A percentile compares a stretch with the other conserved stretches of the same genome.
Conservation (phyloP, 1,140 invertebrate species). For the Bombus confusus region DNA sequence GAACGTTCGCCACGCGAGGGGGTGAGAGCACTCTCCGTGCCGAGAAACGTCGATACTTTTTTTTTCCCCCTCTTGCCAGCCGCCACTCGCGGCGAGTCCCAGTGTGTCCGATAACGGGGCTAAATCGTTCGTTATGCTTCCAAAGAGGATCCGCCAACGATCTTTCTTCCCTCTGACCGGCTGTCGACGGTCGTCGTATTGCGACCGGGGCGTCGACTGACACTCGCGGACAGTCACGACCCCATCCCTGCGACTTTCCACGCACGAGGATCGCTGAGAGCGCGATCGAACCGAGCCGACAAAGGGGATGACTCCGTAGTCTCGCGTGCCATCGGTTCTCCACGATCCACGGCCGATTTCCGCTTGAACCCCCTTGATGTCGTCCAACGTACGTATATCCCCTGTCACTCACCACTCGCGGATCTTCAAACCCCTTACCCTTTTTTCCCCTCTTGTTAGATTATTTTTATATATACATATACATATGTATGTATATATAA, state of each 20-base stretch:
- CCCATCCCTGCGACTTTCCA: conserved; percentile 62
- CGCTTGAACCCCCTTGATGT: no score
- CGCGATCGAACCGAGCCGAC: conserved; percentile 46
- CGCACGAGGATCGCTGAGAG: conserved; percentile 56
- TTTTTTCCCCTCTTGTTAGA: not conserved
- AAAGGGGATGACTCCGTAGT: conserved; percentile 42
- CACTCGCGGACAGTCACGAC: conserved; percentile 65
- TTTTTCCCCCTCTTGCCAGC: conserved; percentile 48
- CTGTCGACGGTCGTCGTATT: conserved; percentile 32
- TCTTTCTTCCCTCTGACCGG: not conserved
- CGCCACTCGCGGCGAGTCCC: conserved; percentile 27
- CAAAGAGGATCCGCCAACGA: not conserved
- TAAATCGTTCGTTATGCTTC: not conserved
- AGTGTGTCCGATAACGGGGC: conserved; percentile 32
- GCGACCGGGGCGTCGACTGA: conserved; percentile 62
- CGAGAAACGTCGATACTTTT: conserved; percentile 67
- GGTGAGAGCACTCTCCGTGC: conserved; percentile 35
- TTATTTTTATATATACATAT: not conserved
- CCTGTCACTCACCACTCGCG: not conserved
- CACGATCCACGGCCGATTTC: not conserved
- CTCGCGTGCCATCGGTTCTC: conserved; percentile 65
- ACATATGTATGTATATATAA: no score
- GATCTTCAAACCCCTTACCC: not conserved
- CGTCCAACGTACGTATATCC: not conserved
- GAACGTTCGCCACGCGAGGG: conserved; percentile 48